Conservation (phyloP, 2,797 vertebrate genomes). For the Crypturellus tataupa region DNA sequence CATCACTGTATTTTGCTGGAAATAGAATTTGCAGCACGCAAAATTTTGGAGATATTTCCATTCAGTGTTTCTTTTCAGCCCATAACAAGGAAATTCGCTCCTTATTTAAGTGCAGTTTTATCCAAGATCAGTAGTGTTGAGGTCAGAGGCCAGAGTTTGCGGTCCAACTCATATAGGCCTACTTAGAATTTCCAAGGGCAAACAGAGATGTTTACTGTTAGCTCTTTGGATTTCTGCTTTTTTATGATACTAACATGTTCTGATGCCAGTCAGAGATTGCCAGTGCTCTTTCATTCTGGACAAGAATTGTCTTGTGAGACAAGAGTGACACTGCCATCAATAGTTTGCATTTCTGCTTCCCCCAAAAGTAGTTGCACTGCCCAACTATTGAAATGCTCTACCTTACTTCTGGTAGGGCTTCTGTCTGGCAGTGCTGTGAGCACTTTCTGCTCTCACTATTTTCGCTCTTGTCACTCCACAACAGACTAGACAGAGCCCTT, state of each 20-base stretch:
- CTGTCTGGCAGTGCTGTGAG: not conserved
- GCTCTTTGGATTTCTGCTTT: not conserved
- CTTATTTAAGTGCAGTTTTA: not conserved
- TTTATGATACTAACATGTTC: not conserved
- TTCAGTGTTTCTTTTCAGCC: not conserved
- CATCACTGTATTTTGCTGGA: not conserved
- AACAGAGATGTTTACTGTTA: not conserved
- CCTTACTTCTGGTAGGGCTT: not conserved
- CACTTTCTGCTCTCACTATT: not conserved
- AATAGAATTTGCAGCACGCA: not conserved
- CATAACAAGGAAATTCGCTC: not conserved
- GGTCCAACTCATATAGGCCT: accelerated
- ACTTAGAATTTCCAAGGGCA: not conserved
- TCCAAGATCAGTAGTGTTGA: not conserved
- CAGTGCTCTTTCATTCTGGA: not conserved
- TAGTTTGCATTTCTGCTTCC: not conserved
- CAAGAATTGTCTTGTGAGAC: too few species aligned
- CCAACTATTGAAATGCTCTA: not conserved
- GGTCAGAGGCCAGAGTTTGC: not conserved
- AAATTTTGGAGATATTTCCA: not conserved
- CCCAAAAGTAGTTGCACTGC: not conserved
- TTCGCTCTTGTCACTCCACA: not conserved
- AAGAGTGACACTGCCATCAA: not conserved
- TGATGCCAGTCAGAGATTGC: not conserved
- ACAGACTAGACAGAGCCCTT: accelerated